These are phyloP conservation scores for Xenotilapia leptura DNA, from an alignment of 2,113 vertebrate genomes.

Conservation along the genomic window DNA sequence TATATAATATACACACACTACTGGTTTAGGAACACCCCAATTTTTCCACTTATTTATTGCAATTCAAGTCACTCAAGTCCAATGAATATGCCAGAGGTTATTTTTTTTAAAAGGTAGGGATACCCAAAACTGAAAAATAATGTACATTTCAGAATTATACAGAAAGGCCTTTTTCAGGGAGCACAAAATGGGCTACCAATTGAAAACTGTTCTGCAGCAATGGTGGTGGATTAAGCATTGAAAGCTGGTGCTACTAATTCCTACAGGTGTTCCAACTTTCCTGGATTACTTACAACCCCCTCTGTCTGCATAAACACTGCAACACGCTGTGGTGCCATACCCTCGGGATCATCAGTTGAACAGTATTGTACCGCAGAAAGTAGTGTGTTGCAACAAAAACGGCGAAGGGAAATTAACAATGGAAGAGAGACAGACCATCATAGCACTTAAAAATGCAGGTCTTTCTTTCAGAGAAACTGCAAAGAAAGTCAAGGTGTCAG, in stretches of 20 bases:
- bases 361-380: background rate
- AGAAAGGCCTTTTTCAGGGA: background rate
- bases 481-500: background rate
- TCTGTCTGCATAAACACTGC: background rate
- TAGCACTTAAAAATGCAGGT: background rate
- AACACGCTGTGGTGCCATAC: background rate
- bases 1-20: background rate
- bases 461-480: background rate
- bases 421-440: background rate
- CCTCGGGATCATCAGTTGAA: background rate
- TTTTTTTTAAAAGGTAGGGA: rapidly evolving
- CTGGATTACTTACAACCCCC: background rate
- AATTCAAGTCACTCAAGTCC: background rate
- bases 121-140: background rate
- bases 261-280: background rate
- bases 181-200: background rate
- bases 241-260: background rate
- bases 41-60: background rate
- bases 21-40: background rate
- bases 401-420: background rate
- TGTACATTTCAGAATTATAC: background rate
- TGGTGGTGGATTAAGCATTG: background rate
- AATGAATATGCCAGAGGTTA: background rate
- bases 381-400: background rate
- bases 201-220: background rate